phyloP scores from a whole-genome alignment of 2,888 invertebrate genomes.

The Hyalella azteca region DNA sequence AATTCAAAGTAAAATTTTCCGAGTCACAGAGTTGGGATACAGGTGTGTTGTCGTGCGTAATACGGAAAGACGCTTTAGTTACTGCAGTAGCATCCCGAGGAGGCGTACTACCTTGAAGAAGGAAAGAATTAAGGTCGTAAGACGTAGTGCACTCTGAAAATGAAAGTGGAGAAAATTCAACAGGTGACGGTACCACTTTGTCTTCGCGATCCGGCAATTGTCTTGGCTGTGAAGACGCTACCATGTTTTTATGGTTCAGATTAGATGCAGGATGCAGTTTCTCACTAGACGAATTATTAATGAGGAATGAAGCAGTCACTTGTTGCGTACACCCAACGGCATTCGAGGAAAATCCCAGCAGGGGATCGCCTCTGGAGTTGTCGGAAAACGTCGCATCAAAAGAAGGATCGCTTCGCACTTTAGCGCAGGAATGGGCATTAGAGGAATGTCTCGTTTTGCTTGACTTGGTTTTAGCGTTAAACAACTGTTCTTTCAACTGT shows the following conservation, averaged over 20 bases:
- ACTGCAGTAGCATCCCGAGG: not conserved
- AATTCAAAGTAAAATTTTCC: not conserved
- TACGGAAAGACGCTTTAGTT: not conserved
- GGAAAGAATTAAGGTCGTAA: conserved; percentile 10
- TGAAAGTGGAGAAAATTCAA: conserved; percentile 20
- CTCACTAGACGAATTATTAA: not conserved
- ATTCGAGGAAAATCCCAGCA: conserved; percentile 5
- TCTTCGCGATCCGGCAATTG: not conserved
- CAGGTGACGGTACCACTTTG: not conserved
- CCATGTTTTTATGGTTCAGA: too few relatives aligned
- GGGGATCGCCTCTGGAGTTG: not conserved
- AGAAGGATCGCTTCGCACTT: not conserved
- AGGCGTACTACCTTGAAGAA: not conserved
- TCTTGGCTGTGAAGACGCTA: too few relatives aligned
- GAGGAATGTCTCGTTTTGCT: too few relatives aligned
- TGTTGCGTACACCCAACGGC: not conserved
- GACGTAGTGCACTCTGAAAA: conserved; percentile 1
- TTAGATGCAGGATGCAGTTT: too few relatives aligned
- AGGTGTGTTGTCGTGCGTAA: not conserved
- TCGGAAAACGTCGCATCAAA: not conserved
- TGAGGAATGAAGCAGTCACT: not conserved
- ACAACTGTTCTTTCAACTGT: too few relatives aligned
- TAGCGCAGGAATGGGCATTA: too few relatives aligned
- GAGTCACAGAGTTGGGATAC: not conserved
- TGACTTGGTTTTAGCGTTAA: too few relatives aligned